Evolutionary conservation across 2,888 invertebrate genomes (phyloP).

Genomic region (Nephrotoma flavescens): DNA sequence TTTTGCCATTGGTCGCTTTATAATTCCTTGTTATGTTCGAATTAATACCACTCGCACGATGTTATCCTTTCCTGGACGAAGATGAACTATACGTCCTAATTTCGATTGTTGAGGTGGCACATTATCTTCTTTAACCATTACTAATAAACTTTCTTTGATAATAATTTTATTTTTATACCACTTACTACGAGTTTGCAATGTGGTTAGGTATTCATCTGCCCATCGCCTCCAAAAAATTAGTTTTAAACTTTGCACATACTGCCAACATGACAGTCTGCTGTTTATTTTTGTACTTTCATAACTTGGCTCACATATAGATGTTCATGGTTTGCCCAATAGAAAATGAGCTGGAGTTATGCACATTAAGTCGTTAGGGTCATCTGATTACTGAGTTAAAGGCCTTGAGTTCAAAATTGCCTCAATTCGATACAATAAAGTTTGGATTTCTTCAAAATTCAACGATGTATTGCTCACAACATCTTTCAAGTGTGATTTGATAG

Average conservation of each 20-base stretch:
- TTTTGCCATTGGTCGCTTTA: background rate
- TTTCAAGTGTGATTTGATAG: background rate
- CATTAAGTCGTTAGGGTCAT: background rate
- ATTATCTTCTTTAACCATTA: background rate
- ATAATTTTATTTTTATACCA: background rate
- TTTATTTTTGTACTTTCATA: background rate
- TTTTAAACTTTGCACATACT: background rate
- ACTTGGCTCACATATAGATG: background rate
- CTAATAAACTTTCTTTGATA: background rate
- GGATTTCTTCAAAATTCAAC: background rate
- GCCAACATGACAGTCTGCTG: background rate
- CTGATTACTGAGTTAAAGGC: background rate
- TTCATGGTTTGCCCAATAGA: constrained; percentile 12
- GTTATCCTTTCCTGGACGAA: background rate
- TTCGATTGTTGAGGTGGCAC: background rate
- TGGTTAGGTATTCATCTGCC: background rate
- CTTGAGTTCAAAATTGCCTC: background rate
- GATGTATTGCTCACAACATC: background rate
- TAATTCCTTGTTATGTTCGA: background rate
- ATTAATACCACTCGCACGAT: background rate
- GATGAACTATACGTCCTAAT: background rate
- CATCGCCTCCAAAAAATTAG: background rate
- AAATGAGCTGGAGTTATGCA: constrained; percentile 15
- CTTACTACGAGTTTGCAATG: background rate
- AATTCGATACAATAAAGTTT: background rate